These are phyloP conservation scores for Habroteleia sp. DNA, from an alignment of 2,888 invertebrate species.

Conservation along the genomic window DNA sequence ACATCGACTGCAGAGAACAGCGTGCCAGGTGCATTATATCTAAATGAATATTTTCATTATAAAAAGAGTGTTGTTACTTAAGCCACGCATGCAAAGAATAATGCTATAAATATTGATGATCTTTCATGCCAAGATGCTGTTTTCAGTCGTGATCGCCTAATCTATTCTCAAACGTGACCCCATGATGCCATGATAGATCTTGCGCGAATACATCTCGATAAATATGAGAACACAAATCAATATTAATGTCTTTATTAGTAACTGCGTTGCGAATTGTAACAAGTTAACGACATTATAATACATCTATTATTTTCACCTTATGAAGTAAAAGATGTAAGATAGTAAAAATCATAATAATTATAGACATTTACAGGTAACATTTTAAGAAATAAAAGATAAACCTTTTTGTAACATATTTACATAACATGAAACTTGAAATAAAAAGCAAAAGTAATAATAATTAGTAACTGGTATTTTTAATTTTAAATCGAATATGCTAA, in stretches of 20 bases:
- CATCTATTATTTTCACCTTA: too few relatives aligned
- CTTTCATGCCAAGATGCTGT: slow-evolving; percentile 73
- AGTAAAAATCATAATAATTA: too few relatives aligned
- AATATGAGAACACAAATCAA: slow-evolving; percentile 71
- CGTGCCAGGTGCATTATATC: slow-evolving; percentile 69
- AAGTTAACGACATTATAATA: too few relatives aligned
- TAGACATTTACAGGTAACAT: too few relatives aligned
- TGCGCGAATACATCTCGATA: slow-evolving; percentile 72
- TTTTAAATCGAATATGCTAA: too few relatives aligned
- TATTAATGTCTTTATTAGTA: slow-evolving; percentile 80
- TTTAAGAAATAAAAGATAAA: too few relatives aligned
- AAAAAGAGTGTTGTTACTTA: slow-evolving; percentile 67
- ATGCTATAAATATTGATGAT: slow-evolving; percentile 72
- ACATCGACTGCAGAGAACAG: slow-evolving; percentile 35
- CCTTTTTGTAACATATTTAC: too few relatives aligned
- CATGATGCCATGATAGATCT: slow-evolving; percentile 63
- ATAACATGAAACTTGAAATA: too few relatives aligned
- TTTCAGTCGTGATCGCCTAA: slow-evolving; percentile 77
- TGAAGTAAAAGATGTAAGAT: too few relatives aligned
- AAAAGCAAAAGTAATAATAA: too few relatives aligned
- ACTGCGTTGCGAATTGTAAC: too few relatives aligned
- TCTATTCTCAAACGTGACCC: slow-evolving; percentile 71
- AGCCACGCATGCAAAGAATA: slow-evolving; percentile 63
- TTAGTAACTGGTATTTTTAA: too few relatives aligned
- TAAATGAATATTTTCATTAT: slow-evolving; percentile 70